Conservation (phyloP, 2,797 vertebrate genomes). For the Crenichthys baileyi region DNA sequence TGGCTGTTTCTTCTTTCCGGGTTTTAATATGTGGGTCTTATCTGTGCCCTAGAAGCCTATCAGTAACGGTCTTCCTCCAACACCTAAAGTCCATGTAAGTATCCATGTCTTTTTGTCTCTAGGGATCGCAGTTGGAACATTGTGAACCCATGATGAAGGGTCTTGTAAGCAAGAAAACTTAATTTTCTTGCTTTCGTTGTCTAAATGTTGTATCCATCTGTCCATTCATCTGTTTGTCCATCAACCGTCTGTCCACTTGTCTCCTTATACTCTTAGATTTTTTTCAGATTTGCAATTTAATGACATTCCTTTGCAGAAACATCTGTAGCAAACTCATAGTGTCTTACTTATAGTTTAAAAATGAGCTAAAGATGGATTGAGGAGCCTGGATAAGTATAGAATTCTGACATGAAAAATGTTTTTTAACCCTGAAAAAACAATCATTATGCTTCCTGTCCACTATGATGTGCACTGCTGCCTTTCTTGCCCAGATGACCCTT, state of each 20-base stretch:
- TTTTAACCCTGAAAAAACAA: neutral
- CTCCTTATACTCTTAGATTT: neutral
- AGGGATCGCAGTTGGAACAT: no score
- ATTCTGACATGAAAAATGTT: neutral
- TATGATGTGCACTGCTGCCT: no score
- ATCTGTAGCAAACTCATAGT: neutral
- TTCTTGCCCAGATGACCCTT: no score
- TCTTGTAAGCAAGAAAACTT: neutral
- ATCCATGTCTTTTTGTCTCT: neutral
- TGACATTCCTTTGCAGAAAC: neutral
- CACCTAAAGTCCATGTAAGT: conserved; percentile 99
- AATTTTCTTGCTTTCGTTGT: no score
- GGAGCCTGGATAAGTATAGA: no score
- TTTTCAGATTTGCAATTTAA: neutral
- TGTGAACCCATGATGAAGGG: neutral
- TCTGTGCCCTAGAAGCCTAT: conserved; percentile 86
- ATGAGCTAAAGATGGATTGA: no score
- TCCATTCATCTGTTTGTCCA: no score
- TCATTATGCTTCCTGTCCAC: no score
- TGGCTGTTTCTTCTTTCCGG: neutral
- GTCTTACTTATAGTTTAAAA: neutral
- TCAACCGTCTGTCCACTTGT: no score
- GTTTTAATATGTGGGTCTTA: neutral
- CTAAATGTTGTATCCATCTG: neutral
- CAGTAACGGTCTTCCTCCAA: conserved; percentile 96